These are phyloP conservation scores for Peromyscus californicus DNA, from an alignment of 2,113 vertebrate genomes.

Conservation along the genomic window DNA sequence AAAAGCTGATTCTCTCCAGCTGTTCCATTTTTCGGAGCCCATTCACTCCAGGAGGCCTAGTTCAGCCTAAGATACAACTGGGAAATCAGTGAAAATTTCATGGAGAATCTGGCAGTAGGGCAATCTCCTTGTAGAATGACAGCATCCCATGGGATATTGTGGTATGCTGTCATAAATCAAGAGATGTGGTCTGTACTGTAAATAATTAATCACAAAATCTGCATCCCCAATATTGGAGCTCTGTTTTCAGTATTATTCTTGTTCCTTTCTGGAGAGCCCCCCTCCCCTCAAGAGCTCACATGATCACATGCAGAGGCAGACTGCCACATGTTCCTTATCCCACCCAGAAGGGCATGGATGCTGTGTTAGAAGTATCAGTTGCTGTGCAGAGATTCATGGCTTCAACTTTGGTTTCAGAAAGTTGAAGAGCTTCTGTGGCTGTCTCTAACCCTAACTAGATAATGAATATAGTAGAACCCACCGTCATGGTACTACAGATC, in stretches of 20 bases:
- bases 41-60: neutral
- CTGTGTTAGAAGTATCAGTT: neutral
- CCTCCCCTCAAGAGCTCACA: neutral
- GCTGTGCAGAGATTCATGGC: neutral
- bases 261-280: neutral
- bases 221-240: neutral
- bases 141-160: neutral
- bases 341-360: neutral
- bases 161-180: neutral
- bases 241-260: neutral
- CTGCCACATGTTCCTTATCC: neutral
- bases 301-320: neutral
- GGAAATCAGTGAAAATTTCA: neutral
- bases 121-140: neutral
- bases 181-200: neutral
- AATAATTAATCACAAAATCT: neutral
- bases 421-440: neutral
- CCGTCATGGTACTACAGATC: neutral
- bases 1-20: slow-evolving; percentile 22
- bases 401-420: slow-evolving; percentile 28
- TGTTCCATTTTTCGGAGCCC: neutral
- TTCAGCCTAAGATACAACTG: slow-evolving; percentile 15
- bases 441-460: neutral
- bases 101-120: neutral
- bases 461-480: neutral